phyloP scores from a whole-genome alignment of 2,797 vertebrate genomes.

The Carcharodon carcharias region DNA sequence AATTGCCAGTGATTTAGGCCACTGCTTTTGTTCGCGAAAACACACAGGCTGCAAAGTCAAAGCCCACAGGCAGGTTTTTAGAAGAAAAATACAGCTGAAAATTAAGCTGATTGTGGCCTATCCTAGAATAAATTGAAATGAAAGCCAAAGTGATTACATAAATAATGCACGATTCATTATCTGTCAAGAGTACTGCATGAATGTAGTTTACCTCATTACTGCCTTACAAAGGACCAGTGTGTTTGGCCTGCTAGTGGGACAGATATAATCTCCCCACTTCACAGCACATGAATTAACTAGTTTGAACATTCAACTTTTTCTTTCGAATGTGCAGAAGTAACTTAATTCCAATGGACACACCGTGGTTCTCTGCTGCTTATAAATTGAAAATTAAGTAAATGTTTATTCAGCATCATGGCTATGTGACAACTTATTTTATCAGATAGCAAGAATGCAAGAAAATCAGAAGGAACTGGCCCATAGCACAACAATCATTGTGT shows the following conservation, averaged over 20 bases:
- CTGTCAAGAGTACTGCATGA: constrained; percentile 28
- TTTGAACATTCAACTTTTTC: not conserved
- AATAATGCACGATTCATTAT: constrained; percentile 40
- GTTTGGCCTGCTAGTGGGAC: constrained; percentile 10
- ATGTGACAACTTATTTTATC: constrained; percentile 23
- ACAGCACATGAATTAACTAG: not conserved
- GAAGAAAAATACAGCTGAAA: constrained; percentile 4
- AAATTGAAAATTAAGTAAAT: constrained; percentile 36
- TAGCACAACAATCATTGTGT: not conserved
- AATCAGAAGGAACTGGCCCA: not conserved
- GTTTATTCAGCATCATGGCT: not conserved
- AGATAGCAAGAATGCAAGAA: constrained; percentile 9
- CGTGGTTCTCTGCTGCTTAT: not conserved
- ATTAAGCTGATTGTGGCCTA: constrained; percentile 38
- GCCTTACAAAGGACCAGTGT: constrained; percentile 3
- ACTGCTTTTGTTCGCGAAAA: constrained; percentile 19
- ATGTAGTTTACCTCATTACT: constrained; percentile 29
- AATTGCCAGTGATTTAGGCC: constrained; percentile 2
- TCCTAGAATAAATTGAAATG: constrained; percentile 23
- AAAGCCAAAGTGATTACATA: constrained; percentile 39
- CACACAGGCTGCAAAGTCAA: constrained; percentile 21
- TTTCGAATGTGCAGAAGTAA: not conserved
- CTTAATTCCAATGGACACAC: not conserved
- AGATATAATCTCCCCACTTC: constrained; percentile 21
- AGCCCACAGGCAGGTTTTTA: constrained; percentile 21